Evolutionary conservation across 1,140 invertebrate species (phyloP).

Genomic region (Ceratina australensis): DNA sequence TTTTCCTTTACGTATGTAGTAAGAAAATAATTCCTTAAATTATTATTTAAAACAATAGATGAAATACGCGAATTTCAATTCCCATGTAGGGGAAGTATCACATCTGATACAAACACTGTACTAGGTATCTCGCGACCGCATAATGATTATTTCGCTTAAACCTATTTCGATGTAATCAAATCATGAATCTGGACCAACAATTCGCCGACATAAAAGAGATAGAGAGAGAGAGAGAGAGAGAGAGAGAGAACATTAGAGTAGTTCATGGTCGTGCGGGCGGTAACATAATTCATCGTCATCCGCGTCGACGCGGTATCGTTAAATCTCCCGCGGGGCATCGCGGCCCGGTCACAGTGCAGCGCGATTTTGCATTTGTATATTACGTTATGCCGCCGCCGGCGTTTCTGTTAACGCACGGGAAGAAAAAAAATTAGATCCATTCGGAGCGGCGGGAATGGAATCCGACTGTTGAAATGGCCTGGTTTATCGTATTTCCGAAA

Average conservation of each 20-base stretch:
- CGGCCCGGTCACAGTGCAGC: not conserved
- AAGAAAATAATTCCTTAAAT: too few species aligned
- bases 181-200: slow-evolving; percentile 62
- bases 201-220: slow-evolving; percentile 3
- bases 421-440: slow-evolving; percentile 59
- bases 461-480: slow-evolving; percentile 51
- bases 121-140: too few species aligned
- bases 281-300: slow-evolving; percentile 65
- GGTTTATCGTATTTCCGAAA: slow-evolving; percentile 61
- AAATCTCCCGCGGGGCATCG: slow-evolving; percentile 55
- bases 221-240: too few species aligned
- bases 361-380: slow-evolving; percentile 62
- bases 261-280: slow-evolving; percentile 33
- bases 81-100: too few species aligned
- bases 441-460: slow-evolving; percentile 44
- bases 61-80: too few species aligned
- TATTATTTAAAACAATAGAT: too few species aligned
- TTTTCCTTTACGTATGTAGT: too few species aligned
- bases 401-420: slow-evolving; percentile 31
- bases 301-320: slow-evolving; percentile 59
- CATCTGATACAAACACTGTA: too few species aligned
- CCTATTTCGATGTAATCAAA: slow-evolving; percentile 62
- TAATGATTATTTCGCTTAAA: slow-evolving; percentile 39
- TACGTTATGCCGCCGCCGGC: slow-evolving; percentile 55
- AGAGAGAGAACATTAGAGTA: slow-evolving; percentile 6